Conservation (phyloP, 2,113 vertebrate genomes). For the Callipepla squamata region DNA sequence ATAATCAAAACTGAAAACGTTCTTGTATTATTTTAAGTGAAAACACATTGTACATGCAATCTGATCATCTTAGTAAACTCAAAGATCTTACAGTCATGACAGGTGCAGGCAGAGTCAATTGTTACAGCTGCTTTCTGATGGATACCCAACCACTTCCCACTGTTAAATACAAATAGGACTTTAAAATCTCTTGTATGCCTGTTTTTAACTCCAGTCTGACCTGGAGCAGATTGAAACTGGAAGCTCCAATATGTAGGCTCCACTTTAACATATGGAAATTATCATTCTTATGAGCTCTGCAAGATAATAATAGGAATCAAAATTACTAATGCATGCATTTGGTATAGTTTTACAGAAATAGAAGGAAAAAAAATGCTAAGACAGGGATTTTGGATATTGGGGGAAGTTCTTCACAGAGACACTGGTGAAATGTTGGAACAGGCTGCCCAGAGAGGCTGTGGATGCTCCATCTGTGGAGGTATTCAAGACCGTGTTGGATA, state of each 20-base stretch:
- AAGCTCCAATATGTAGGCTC: neutral
- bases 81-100: neutral
- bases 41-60: neutral
- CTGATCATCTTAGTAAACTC: neutral
- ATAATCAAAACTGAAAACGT: neutral
- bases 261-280: neutral
- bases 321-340: neutral
- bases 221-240: neutral
- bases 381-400: neutral
- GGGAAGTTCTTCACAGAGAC: too few relatives aligned
- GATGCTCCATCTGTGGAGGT: too few relatives aligned
- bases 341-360: neutral
- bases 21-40: neutral
- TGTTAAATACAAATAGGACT: constrained; percentile 9
- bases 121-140: constrained; percentile 8
- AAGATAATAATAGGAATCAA: neutral
- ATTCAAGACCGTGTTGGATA: too few relatives aligned
- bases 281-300: neutral
- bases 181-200: neutral
- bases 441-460: too few relatives aligned
- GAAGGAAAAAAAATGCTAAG: neutral
- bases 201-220: neutral
- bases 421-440: too few relatives aligned
- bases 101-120: constrained; percentile 9
- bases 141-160: neutral